Base-by-base conservation (phyloP, 2,888 invertebrate species). In the Hipparchia sbordonii region DNA sequence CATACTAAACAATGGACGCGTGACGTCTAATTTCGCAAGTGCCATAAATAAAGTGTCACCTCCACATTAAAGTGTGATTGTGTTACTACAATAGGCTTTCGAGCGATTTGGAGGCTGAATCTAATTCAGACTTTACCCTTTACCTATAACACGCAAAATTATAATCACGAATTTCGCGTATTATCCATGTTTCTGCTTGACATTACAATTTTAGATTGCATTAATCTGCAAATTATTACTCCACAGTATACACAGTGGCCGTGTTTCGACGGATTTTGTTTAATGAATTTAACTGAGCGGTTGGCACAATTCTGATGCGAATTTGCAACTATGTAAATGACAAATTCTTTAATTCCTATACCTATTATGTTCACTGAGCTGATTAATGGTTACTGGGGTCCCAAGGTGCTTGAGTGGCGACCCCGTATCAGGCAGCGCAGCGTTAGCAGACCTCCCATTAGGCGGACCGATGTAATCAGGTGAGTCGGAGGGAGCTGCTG, bases 1-100 rank as follows among this genome's bases (percentile, higher is more conserved):
- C 79, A 79, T 67, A 71, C 70, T 66, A 72, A 76, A 78, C 79
- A 79, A 79, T 79, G 74, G 73, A 76, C 74, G 72, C 72, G 77
- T 77, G 78, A 77, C 79, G 77, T 79, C 75, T 79, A 77, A 79
- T 79, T 80, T 77, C 78, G 79, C 77, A 80, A 79, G 72, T 72
- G 73, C 77, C 75, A 79, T 80, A 79, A 81, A 79, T 79, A 79
- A 80, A 77, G 77, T 77, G 80, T 80, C 79, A 79, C 76, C 74
- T 77, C 75, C 81, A 80, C 78, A 79, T 80, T 80, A 80, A 75
- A 72, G 63, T 70, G 72, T 72, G 71, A 78, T 80, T 81, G 81
- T 79, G 69, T 65, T 65, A 45, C 39, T 65, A 82, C 81, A 81
- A 82, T 79, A 66, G 68, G 75, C 76, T 77, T 76, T 77, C 78